Conservation (phyloP, 2,888 invertebrate genomes). For the Endomychus coccineus region DNA sequence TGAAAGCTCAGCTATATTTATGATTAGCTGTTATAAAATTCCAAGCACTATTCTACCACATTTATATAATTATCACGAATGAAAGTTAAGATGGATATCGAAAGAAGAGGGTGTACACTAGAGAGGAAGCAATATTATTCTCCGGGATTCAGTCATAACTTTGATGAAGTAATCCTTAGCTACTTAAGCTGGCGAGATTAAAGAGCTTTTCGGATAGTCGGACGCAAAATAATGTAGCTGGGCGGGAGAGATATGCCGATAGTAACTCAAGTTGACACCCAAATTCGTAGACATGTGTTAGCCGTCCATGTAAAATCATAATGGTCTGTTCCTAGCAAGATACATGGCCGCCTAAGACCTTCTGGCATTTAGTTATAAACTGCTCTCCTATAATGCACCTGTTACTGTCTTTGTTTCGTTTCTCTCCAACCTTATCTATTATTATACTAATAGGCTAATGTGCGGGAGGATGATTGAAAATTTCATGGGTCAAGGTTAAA, state of each 20-base stretch:
- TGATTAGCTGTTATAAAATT: too few species aligned
- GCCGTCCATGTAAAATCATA: conserved; percentile 37
- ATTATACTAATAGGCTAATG: too few species aligned
- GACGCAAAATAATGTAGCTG: conserved; percentile 40
- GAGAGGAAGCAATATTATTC: conserved; percentile 16
- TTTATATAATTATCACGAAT: too few species aligned
- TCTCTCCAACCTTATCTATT: too few species aligned
- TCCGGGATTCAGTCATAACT: conserved; percentile 38
- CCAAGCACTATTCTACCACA: too few species aligned
- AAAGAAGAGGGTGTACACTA: too few species aligned
- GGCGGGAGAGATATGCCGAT: conserved; percentile 43
- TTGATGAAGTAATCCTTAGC: conserved; percentile 43
- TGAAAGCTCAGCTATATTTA: too few species aligned
- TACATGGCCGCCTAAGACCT: conserved; percentile 35
- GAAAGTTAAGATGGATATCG: too few species aligned
- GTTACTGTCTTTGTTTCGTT: conserved; percentile 4
- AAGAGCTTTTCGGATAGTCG: conserved; percentile 41
- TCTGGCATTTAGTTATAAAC: conserved; percentile 16
- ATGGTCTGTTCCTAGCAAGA: conserved; percentile 31
- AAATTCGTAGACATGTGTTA: conserved; percentile 44
- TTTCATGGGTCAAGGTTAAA: too few species aligned
- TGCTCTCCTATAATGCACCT: conserved; percentile 6
- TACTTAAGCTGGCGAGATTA: conserved; percentile 44
- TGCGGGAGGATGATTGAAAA: too few species aligned
- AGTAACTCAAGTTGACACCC: conserved; percentile 44